phyloP scores from a whole-genome alignment of 2,797 vertebrate species.

The Hippoglossus hippoglossus region DNA sequence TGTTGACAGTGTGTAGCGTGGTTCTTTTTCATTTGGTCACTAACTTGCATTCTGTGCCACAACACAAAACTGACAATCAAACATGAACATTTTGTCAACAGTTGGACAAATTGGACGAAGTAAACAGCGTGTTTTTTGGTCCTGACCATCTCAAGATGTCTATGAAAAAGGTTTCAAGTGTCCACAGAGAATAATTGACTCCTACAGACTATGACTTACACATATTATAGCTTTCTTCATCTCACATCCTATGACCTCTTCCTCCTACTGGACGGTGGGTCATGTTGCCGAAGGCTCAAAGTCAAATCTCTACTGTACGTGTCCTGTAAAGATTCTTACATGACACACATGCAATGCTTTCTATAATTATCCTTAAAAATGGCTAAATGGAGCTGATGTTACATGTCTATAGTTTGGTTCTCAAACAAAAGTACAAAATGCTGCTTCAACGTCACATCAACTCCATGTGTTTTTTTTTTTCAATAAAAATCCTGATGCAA shows the following conservation, averaged over 20 bases:
- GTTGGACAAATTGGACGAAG: no score
- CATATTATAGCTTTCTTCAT: background rate
- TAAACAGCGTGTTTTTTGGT: background rate
- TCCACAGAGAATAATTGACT: background rate
- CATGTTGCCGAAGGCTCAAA: conserved; percentile 5
- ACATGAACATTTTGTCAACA: background rate
- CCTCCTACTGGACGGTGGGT: background rate
- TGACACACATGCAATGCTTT: background rate
- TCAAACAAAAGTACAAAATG: conserved; percentile 7
- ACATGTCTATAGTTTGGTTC: background rate
- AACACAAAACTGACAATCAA: background rate
- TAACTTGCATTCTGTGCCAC: background rate
- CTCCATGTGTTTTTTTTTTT: background rate
- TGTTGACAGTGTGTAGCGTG: background rate
- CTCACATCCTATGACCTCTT: background rate
- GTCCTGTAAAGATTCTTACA: conserved; percentile 4
- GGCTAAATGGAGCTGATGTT: background rate
- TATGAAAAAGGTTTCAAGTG: background rate
- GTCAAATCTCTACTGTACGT: background rate
- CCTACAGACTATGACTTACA: background rate
- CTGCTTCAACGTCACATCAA: background rate
- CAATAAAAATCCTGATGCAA: conserved; percentile 4
- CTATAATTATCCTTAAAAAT: background rate
- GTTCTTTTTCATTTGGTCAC: background rate
- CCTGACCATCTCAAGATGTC: background rate